Evolutionary conservation across 2,113 vertebrate genomes (phyloP).

Genomic region (Heterochromis multidens): DNA sequence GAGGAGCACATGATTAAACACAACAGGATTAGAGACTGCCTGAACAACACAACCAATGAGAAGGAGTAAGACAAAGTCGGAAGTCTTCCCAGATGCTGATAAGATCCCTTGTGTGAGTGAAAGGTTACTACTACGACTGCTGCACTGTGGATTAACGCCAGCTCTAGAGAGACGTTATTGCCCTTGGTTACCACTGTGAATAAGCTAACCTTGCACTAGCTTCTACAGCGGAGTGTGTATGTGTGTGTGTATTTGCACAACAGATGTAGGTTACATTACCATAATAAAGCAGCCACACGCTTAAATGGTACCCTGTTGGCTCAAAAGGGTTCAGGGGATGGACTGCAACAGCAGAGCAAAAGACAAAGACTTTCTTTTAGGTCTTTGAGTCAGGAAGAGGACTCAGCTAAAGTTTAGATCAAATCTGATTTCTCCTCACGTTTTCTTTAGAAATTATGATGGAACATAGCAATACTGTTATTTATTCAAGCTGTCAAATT

Average conservation of each 20-base stretch:
- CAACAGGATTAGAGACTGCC: slow-evolving; percentile 22
- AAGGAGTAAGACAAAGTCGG: slow-evolving; percentile 1
- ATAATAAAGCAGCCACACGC: slow-evolving; percentile 48
- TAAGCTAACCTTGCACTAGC: neutral
- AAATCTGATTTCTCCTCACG: neutral
- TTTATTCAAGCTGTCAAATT: neutral
- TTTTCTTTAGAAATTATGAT: neutral
- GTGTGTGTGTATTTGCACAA: slow-evolving; percentile 5
- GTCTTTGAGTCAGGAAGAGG: neutral
- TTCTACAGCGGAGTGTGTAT: neutral
- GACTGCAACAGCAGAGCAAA: neutral
- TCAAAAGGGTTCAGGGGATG: neutral
- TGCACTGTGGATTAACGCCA: slow-evolving; percentile 35
- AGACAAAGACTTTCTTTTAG: slow-evolving; percentile 19
- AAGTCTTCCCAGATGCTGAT: slow-evolving; percentile 35
- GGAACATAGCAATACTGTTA: neutral
- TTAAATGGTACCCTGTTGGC: slow-evolving; percentile 19
- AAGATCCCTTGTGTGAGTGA: neutral
- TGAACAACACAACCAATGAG: neutral
- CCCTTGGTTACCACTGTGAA: slow-evolving; percentile 23
- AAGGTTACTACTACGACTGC: neutral
- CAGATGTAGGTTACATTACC: slow-evolving; percentile 59
- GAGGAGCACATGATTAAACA: slow-evolving; percentile 22
- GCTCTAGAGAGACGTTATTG: slow-evolving; percentile 36
- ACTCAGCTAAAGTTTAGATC: neutral